Percentiles rank a stretch among this genome's conserved stretches.
Conservation (phyloP, 2,113 vertebrate genomes). For the Grallaria varia region DNA sequence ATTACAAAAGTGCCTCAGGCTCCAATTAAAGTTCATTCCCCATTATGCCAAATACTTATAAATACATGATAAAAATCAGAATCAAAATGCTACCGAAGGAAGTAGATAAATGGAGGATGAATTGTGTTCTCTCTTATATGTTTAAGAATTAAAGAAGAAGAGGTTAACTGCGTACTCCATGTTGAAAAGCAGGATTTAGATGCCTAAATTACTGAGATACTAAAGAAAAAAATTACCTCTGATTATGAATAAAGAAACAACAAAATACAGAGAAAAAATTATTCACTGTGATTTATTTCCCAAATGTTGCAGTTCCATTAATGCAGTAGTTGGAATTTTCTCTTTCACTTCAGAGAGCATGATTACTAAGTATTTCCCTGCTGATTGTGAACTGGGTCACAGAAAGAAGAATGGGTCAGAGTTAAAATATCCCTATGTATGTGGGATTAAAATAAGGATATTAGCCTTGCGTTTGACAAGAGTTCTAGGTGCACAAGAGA, state of each 20-base stretch:
- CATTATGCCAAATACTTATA: neutral
- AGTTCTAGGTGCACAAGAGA: neutral
- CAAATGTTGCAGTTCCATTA: neutral
- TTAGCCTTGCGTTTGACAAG: neutral
- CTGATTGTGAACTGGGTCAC: neutral
- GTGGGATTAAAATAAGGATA: neutral
- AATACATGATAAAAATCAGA: neutral
- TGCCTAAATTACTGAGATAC: neutral
- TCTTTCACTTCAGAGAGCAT: neutral
- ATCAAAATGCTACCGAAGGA: neutral
- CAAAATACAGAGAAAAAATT: neutral
- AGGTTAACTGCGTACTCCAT: neutral
- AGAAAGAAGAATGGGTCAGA: neutral
- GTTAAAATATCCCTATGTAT: neutral
- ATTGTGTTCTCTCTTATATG: neutral
- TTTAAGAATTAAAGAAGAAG: neutral
- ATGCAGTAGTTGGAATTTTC: neutral
- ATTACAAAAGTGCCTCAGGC: neutral
- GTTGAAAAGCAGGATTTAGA: neutral
- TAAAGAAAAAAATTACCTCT: neutral
- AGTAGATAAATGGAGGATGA: neutral
- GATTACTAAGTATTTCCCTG: neutral
- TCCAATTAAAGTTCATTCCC: neutral
- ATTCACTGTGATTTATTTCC: neutral
- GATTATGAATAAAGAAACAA: neutral